phyloP scores from a whole-genome alignment of 1,140 invertebrate species.

The Epicauta chinensis region DNA sequence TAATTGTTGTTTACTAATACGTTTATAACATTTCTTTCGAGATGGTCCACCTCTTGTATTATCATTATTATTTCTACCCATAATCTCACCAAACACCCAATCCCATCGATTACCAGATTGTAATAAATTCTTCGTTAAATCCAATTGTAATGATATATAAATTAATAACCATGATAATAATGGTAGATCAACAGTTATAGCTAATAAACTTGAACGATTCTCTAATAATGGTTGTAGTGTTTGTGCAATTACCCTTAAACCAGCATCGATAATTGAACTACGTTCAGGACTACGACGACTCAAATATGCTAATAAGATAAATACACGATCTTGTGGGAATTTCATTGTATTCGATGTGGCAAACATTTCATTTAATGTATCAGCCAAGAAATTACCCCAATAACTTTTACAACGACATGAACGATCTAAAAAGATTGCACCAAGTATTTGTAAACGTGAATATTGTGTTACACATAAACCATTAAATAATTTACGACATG shows the following conservation, averaged over 20 bases:
- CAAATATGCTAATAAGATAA: constrained; percentile 80
- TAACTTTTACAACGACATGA: constrained; percentile 72
- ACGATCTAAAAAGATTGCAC: constrained; percentile 70
- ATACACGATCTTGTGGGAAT: constrained; percentile 82
- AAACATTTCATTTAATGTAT: constrained; percentile 71
- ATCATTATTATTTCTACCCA: constrained; percentile 36
- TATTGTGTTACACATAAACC: constrained; percentile 53
- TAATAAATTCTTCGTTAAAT: constrained; percentile 44
- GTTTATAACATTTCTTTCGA: constrained; percentile 23
- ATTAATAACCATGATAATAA: constrained; percentile 74
- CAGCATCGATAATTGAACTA: constrained; percentile 56
- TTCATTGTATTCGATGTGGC: constrained; percentile 68
- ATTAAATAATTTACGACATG: constrained; percentile 65
- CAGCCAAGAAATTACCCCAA: constrained; percentile 85
- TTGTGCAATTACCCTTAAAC: constrained; percentile 52
- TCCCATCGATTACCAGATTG: constrained; percentile 62
- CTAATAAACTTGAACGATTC: constrained; percentile 43
- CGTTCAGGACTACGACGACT: constrained; percentile 69
- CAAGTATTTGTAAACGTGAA: constrained; percentile 59
- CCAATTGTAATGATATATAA: constrained; percentile 70
- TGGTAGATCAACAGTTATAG: constrained; percentile 52
- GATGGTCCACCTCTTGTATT: constrained; percentile 30
- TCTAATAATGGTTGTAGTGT: constrained; percentile 49
- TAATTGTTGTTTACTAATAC: constrained; percentile 56
- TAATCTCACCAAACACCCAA: constrained; percentile 60